Evolutionary conservation across 2,113 vertebrate genomes (phyloP).

Genomic region (Cyanoderma ruficeps): DNA sequence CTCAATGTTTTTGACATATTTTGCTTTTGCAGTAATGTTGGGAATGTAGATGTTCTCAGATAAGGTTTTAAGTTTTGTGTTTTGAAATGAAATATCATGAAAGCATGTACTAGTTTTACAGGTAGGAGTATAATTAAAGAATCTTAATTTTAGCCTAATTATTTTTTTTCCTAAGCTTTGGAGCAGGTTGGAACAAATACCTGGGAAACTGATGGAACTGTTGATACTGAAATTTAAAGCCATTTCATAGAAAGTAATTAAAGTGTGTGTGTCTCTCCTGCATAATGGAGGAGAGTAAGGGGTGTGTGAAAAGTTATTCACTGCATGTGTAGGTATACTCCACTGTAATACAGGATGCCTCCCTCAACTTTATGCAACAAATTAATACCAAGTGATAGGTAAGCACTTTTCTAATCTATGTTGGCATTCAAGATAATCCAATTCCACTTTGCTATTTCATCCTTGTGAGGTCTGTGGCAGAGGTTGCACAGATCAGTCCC

Average conservation of each 20-base stretch:
- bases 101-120: not conserved
- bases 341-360: not conserved
- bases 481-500: not conserved
- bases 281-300: not conserved
- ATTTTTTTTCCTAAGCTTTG: not conserved
- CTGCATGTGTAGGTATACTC: not conserved
- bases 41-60: not conserved
- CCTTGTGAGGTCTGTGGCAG: not conserved
- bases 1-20: not conserved
- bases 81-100: not conserved
- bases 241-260: not conserved
- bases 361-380: not conserved
- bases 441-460: not conserved
- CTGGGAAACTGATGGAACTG: constrained; percentile 1
- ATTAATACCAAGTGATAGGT: not conserved
- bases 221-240: constrained; percentile 4
- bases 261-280: not conserved
- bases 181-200: not conserved
- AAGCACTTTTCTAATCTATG: accelerated
- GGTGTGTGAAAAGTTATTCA: not conserved
- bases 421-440: not conserved
- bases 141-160: not conserved
- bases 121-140: not conserved
- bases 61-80: not conserved
- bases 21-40: not conserved